phyloP scores from a whole-genome alignment of 2,888 invertebrate species.

The Trissonchulus sp. region DNA sequence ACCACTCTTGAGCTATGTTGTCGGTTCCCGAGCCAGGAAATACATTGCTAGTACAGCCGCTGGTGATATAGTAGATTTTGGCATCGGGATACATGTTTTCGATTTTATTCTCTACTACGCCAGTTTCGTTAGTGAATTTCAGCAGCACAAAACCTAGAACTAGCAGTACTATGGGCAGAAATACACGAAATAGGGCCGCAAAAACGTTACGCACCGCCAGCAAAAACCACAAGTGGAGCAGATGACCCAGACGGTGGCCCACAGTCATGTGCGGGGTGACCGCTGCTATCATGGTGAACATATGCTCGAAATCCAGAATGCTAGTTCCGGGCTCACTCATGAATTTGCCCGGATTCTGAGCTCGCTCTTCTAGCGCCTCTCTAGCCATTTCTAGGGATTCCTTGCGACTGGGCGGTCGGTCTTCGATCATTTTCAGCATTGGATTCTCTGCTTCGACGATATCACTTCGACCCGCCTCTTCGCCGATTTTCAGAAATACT shows the following conservation, averaged over 20 bases:
- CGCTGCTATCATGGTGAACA: not conserved
- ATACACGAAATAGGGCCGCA: not conserved
- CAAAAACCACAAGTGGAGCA: not conserved
- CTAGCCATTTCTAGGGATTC: not conserved
- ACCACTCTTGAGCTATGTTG: not conserved
- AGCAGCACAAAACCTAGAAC: not conserved
- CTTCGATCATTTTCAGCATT: not conserved
- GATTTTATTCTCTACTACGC: not conserved
- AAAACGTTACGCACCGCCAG: not conserved
- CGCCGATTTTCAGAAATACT: constrained; percentile 40
- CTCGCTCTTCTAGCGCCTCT: not conserved
- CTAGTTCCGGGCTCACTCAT: not conserved
- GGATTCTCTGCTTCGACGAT: not conserved
- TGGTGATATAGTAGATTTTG: not conserved
- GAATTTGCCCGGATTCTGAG: not conserved
- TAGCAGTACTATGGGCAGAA: not conserved
- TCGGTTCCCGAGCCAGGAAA: not conserved
- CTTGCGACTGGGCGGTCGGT: not conserved
- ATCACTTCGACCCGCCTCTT: not conserved
- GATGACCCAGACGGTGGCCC: not conserved
- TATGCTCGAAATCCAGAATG: not conserved
- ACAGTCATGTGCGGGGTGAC: not conserved
- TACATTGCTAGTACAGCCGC: not conserved
- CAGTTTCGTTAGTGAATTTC: not conserved
- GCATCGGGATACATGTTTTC: not conserved